Conservation (phyloP, 2,113 vertebrate genomes). For the Reinhardtius hippoglossoides region DNA sequence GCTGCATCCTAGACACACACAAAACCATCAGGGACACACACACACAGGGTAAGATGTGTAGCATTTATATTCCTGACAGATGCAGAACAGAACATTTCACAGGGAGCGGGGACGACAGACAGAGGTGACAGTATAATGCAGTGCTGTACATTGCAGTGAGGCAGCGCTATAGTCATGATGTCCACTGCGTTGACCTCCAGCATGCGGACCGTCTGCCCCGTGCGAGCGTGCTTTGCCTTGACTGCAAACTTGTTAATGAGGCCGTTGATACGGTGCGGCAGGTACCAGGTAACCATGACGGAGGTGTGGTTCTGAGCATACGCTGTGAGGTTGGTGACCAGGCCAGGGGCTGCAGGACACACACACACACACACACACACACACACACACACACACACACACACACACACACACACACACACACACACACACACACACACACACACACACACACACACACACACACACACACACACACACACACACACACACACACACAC, state of each 20-base stretch:
- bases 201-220: conserved; percentile 86
- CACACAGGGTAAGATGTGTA: neutral
- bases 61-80: conserved; percentile 1
- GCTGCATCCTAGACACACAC: conserved; percentile 87
- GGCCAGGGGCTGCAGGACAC: conserved; percentile 89
- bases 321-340: conserved; percentile 94
- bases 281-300: conserved; percentile 93
- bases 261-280: conserved; percentile 93
- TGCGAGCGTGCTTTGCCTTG: conserved; percentile 93
- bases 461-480: conserved; percentile 53
- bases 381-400: neutral
- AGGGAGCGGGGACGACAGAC: neutral
- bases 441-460: conserved; percentile 52
- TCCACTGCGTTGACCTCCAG: conserved; percentile 92
- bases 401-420: conserved; percentile 38
- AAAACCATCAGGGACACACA: conserved; percentile 4
- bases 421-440: conserved; percentile 52
- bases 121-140: conserved; percentile 29
- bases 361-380: conserved; percentile 47
- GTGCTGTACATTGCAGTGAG: conserved; percentile 90
- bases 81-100: neutral
- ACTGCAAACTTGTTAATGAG: conserved; percentile 96
- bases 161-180: conserved; percentile 89
- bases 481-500: conserved; percentile 7
- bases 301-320: conserved; percentile 89